Base-by-base conservation (phyloP, 2,797 vertebrate genomes). In the Melanotaenia maccullochi region DNA sequence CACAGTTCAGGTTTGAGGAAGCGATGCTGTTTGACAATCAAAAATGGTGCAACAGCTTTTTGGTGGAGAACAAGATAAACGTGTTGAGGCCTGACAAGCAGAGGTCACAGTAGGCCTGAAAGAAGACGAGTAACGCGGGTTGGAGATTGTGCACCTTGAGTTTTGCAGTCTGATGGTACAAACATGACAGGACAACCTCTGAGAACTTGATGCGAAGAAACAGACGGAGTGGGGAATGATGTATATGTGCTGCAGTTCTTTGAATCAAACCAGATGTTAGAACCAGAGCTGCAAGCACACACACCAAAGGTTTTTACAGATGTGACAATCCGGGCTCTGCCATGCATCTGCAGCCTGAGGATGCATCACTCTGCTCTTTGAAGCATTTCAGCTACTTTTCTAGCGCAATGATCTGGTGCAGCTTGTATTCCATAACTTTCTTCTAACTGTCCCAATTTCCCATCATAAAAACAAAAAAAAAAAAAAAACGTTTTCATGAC, bases 31-130 rank as follows among this genome's bases (percentile, higher is more conserved):
- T 22, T 51, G 58, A 83, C 64, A 63, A 20, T 49, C 30, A 65
- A 59, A 72, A 71, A 55, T 25, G 16, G 51, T 68, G 67, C 9
- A 11, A 78, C 49, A 62, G 51, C 38, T 63, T 70, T 63, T 14
- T 32, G 9, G 9, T 14, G 38, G 61, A 54, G 44, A 69, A 65
- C 60, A 40, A 47, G 54, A 59, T 12, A 58, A 63, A 87, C 84
- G 8, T 82, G 87, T 82, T 71, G 72, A 40, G 74, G 55, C 90
- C 78, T 82, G 79, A 89, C 56, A 40, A 63, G 60, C 47, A 60
- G 30, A 67, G 80, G 76, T 89, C 84, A 88, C 59, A 28, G 24
- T 20, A 65, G 62, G 61, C 76, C 30, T 56, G 49, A 47, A 20
- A 38, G 40, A 60, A 14, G 56, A 60, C 32, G 14, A 11, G 5